These are phyloP conservation scores for Mustela nigripes DNA, from an alignment of 2,113 vertebrate genomes.

Conservation along the genomic window DNA sequence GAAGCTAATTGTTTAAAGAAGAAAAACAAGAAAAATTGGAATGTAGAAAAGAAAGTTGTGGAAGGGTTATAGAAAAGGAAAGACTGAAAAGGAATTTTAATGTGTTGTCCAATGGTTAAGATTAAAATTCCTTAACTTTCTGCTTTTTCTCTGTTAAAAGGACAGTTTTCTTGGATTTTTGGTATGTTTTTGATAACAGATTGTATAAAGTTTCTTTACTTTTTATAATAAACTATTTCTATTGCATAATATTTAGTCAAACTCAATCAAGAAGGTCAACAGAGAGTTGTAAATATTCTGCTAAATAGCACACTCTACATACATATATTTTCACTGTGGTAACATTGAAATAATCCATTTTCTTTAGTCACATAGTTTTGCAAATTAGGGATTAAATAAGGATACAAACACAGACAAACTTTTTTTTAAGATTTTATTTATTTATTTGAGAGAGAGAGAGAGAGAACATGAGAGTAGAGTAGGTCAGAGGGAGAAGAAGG, in stretches of 20 bases:
- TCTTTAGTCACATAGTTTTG: conserved; percentile 75
- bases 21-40: background rate
- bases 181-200: background rate
- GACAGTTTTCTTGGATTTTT: background rate
- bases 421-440: too few species aligned
- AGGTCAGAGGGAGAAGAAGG: too few species aligned
- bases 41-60: background rate
- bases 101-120: background rate
- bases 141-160: background rate
- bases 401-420: conserved; percentile 48
- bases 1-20: background rate
- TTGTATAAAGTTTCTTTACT: background rate
- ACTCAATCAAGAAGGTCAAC: conserved; percentile 71
- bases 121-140: background rate
- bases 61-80: background rate
- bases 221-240: conserved; percentile 70
- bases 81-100: background rate
- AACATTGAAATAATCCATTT: conserved; percentile 65
- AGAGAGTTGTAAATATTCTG: conserved; percentile 67
- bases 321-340: conserved; percentile 23
- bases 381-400: conserved; percentile 80
- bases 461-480: too few species aligned
- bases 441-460: too few species aligned
- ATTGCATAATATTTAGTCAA: conserved; percentile 72
- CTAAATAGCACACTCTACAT: conserved; percentile 49